Conservation (phyloP, 2,888 invertebrate species). For the Gortyna flavago region DNA sequence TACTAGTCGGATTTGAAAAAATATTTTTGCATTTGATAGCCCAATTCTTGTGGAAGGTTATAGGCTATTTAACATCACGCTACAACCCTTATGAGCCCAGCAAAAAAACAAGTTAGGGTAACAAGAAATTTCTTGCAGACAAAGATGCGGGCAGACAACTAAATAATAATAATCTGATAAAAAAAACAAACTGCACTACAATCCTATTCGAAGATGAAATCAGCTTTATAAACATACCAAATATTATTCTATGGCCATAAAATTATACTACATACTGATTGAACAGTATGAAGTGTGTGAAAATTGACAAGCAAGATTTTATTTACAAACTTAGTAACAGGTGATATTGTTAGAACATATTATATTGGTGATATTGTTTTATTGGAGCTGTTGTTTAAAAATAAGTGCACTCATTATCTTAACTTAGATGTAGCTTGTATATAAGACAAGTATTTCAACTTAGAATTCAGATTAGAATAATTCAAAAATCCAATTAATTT, state of each 20-base stretch:
- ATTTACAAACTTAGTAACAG: slow-evolving; percentile 4
- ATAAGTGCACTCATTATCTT: background rate
- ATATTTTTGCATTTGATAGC: background rate
- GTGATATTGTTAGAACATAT: background rate
- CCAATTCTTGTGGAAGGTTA: background rate
- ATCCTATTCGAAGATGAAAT: background rate
- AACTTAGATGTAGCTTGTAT: background rate
- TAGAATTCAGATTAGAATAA: background rate
- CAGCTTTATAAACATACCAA: background rate
- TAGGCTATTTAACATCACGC: background rate
- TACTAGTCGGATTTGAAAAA: background rate
- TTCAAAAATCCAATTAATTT: background rate
- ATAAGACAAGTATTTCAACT: background rate
- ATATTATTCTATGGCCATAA: background rate
- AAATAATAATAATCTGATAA: background rate
- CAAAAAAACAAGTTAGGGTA: background rate
- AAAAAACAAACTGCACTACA: background rate
- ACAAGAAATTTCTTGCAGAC: background rate
- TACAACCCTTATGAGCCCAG: background rate
- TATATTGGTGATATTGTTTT: background rate
- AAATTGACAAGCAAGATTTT: background rate
- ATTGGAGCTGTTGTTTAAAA: background rate
- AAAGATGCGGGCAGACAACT: background rate
- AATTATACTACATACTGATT: background rate
- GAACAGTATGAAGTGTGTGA: background rate